A percentile compares a stretch with the other conserved stretches of the same genome.
These are phyloP conservation scores for Psittacula cyanocephala DNA, from an alignment of 2,113 vertebrate genomes.

Conservation along the genomic window DNA sequence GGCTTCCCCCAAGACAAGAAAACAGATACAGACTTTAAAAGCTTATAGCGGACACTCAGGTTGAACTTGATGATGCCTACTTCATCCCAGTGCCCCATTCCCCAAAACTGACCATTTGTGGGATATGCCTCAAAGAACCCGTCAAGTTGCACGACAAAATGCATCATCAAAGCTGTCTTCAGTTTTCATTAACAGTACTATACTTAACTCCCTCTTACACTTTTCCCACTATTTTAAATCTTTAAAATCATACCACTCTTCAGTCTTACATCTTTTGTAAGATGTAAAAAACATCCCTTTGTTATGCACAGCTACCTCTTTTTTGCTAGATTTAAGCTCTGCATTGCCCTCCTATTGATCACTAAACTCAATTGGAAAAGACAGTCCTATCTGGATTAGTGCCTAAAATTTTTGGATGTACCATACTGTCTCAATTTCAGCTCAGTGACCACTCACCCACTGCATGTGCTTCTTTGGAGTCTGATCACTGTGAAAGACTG, in stretches of 20 bases:
- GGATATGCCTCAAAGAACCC: neutral
- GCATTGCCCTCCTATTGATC: neutral
- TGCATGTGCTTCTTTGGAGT: neutral
- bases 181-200: neutral
- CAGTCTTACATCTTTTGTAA: too few relatives aligned
- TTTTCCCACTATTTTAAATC: neutral
- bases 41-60: neutral
- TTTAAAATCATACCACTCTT: neutral
- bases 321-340: neutral
- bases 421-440: neutral
- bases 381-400: neutral
- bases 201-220: neutral
- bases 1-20: neutral
- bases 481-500: neutral
- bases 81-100: neutral
- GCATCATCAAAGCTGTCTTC: neutral
- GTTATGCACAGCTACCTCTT: neutral
- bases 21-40: neutral
- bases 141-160: neutral
- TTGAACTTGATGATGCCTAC: neutral
- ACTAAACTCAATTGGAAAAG: neutral
- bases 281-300: too few relatives aligned
- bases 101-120: neutral
- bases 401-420: neutral
- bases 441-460: neutral